phyloP scores from a whole-genome alignment of 2,888 invertebrate genomes.

The Hoplodrina blanda region DNA sequence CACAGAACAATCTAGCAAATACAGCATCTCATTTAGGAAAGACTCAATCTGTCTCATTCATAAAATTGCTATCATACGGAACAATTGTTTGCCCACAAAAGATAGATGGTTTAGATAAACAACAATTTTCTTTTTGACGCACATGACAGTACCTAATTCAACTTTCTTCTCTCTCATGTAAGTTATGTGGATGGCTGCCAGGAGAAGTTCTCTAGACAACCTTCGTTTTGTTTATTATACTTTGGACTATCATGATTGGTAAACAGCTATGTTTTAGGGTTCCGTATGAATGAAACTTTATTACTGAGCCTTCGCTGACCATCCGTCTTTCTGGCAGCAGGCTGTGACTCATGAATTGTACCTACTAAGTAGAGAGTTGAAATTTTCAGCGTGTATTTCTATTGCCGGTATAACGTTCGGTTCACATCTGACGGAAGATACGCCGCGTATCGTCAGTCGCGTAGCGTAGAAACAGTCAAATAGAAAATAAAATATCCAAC shows the following conservation, averaged over 20 bases:
- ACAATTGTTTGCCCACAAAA: slow-evolving; percentile 55
- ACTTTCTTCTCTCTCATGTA: slow-evolving; percentile 38
- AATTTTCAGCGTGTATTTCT: too few relatives aligned
- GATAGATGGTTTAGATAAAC: slow-evolving; percentile 55
- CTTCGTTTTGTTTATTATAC: slow-evolving; percentile 33
- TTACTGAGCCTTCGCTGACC: too few relatives aligned
- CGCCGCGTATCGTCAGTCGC: too few relatives aligned
- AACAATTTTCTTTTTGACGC: slow-evolving; percentile 47
- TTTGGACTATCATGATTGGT: slow-evolving; percentile 17
- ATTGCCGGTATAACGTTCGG: too few relatives aligned
- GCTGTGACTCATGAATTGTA: too few relatives aligned
- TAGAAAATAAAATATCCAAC: too few relatives aligned
- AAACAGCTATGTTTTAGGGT: slow-evolving; percentile 14
- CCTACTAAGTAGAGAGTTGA: too few relatives aligned
- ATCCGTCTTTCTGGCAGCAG: too few relatives aligned
- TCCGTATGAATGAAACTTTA: not conserved
- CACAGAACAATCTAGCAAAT: not conserved
- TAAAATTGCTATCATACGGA: slow-evolving; percentile 15
- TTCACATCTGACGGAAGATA: too few relatives aligned
- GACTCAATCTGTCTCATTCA: slow-evolving; percentile 36
- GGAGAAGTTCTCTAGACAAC: slow-evolving; percentile 36
- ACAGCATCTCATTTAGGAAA: slow-evolving; percentile 6
- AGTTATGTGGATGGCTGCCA: slow-evolving; percentile 53
- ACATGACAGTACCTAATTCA: slow-evolving; percentile 51
- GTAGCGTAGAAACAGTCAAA: too few relatives aligned